Percentiles rank a stretch among this genome's conserved stretches.
These are phyloP conservation scores for Corydoras maculifer DNA, from an alignment of 2,113 vertebrate species.

Conservation along the genomic window DNA sequence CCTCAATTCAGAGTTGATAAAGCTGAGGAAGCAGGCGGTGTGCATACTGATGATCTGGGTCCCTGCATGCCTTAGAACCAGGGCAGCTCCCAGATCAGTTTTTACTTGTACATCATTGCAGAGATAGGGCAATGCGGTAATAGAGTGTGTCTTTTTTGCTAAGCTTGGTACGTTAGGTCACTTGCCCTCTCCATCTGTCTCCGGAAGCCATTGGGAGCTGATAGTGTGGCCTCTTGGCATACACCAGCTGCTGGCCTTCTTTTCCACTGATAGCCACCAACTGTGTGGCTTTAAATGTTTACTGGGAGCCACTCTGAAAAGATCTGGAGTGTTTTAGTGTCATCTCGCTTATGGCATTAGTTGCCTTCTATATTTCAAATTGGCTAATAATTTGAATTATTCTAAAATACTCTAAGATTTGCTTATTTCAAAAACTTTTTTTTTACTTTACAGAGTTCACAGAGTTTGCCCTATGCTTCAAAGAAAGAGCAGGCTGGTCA, in stretches of 20 bases:
- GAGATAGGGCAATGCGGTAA: not conserved
- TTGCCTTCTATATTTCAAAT: not conserved
- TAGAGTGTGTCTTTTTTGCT: constrained; percentile 4
- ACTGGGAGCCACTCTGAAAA: constrained; percentile 50
- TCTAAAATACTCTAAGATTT: too few relatives aligned
- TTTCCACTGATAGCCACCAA: constrained; percentile 64
- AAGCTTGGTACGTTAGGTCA: constrained; percentile 20
- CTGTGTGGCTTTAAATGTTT: constrained; percentile 60
- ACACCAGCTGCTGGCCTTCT: constrained; percentile 68
- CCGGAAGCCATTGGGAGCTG: constrained; percentile 14
- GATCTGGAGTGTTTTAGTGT: constrained; percentile 26
- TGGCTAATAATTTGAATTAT: constrained; percentile 1
- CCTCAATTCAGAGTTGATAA: not conserved
- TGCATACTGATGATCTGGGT: constrained; percentile 5
- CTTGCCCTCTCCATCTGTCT: constrained; percentile 37
- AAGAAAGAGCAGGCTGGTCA: constrained; percentile 7
- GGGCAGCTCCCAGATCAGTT: not conserved
- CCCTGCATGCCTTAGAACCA: not conserved
- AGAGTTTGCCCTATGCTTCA: constrained; percentile 2
- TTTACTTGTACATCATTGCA: not conserved
- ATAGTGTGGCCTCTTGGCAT: constrained; percentile 52
- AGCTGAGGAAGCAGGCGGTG: not conserved
- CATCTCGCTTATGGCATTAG: not conserved
- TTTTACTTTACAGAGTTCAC: not conserved
- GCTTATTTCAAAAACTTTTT: not conserved